Base-by-base conservation (phyloP, 2,888 invertebrate genomes). In the Argynnis bischoffii region DNA sequence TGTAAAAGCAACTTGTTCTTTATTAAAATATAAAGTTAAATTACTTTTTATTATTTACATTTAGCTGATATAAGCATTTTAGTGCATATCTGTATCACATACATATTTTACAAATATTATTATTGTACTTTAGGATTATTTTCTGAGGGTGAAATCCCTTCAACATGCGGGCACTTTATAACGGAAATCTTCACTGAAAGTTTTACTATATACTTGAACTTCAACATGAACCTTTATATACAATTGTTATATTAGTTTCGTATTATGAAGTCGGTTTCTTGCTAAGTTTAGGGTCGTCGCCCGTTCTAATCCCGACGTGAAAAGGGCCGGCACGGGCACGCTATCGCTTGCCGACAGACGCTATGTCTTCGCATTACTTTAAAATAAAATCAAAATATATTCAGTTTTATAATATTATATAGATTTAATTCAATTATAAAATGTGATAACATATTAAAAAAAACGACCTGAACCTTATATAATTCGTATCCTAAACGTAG, bases 311-410 rank as follows among this genome's bases (percentile, higher is more conserved):
- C 90, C 90, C 74, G 70, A 67, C 75, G 76, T 74, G 68, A 75
- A 72, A 78, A 77, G 84, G 79, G 77, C 72, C 78, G 83, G 81
- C 90, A 90, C 90, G 90, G 76, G 71, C 74, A 55, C 77, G 82
- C 84, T 90, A 90, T 90, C 90, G 79, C 81, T 50, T 50, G 69
- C 69, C 70, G 73, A 75, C 90, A 89, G 81, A 74, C 82, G 76
- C 55, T 68, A 63, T 66, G 69, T 71, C 69, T 71, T 71, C 66
- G 66, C 70, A 66, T 68, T 67, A 66, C 68, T 67, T 64, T 67
- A 64, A 64, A 61, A 51, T 16, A 15, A 64, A 26, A 48, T 55
- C 46, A 46, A 18, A 46, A 16, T 31, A 35, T 55, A 48, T 41
- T 13, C 15, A 55, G 21, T 15, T 26, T 26, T 31, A 14, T 55